Conservation (phyloP, 2,797 vertebrate genomes). For the Botia almorhae region DNA sequence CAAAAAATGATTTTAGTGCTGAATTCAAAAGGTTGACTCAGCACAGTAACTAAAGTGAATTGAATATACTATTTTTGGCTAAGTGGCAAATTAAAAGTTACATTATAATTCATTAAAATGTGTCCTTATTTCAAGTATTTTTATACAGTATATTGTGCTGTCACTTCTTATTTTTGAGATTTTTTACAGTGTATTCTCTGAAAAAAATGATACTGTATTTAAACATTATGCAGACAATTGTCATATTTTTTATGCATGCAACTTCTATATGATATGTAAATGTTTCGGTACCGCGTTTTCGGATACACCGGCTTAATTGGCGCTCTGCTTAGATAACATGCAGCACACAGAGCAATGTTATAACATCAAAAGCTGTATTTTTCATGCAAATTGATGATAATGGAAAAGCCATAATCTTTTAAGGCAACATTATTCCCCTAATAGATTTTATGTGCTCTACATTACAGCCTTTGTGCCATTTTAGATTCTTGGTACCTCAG, state of each 20-base stretch:
- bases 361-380: background rate
- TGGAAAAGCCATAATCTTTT: background rate
- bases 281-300: background rate
- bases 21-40: background rate
- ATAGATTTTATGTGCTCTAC: background rate
- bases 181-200: no score
- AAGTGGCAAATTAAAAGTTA: no score
- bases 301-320: background rate
- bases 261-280: no score
- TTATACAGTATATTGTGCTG: no score
- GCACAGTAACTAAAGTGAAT: background rate
- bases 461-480: background rate
- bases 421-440: background rate
- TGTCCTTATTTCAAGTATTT: no score
- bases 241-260: no score
- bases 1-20: background rate
- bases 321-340: background rate
- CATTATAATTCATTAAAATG: no score
- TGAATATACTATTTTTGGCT: background rate
- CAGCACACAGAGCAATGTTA: background rate
- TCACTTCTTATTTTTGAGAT: no score
- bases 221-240: no score
- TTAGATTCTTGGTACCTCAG: background rate
- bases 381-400: background rate
- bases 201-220: no score